Conservation (phyloP, 1,140 invertebrate genomes). For the Apis mellifera region Amel_HAv3.1 CM009935.2:4674001-4674500, state of each 20-base stretch:
- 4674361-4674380: conserved; percentile 34
- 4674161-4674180: not conserved
- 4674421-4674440: conserved; percentile 29
- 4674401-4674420: conserved; percentile 31
- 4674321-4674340: conserved; percentile 19
- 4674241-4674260: conserved; percentile 44
- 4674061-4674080: conserved; percentile 48
- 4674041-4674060: not conserved
- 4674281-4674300: conserved; percentile 41
- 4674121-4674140: conserved; percentile 27
- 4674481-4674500: not conserved
- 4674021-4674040: not conserved
- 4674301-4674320: conserved; percentile 46
- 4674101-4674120: conserved; percentile 33
- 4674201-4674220: not conserved
- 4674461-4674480: too few relatives aligned
- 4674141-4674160: conserved; percentile 27
- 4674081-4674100: conserved; percentile 35
- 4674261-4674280: conserved; percentile 27
- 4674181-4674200: not conserved
- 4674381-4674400: conserved; percentile 17
- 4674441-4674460: not conserved
- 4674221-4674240: conserved; percentile 38
- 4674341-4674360: conserved; percentile 25
- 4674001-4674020: not conserved